phyloP scores from a whole-genome alignment of 1,140 invertebrate species.

The Caenorhabditis briggsae region DNA sequence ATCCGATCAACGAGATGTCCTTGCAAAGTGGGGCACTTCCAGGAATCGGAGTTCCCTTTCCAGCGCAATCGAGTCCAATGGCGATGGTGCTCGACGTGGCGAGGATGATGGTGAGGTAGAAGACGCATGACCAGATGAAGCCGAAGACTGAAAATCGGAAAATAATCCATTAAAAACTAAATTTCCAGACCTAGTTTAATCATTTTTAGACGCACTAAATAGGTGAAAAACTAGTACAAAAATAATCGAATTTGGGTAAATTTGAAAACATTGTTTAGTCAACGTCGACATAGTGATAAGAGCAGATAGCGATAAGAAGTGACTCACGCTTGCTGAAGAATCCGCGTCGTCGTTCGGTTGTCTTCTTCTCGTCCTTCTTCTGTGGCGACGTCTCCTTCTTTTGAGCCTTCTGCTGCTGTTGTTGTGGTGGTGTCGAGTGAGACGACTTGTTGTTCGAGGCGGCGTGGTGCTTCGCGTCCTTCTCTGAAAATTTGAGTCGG shows the following conservation, averaged over 20 bases:
- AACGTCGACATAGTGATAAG: background rate
- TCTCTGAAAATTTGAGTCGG: background rate
- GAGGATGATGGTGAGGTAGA: background rate
- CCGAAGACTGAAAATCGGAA: slow-evolving; percentile 46
- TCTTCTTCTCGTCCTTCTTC: background rate
- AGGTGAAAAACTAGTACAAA: no score
- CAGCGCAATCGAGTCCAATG: slow-evolving; percentile 38
- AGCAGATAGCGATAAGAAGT: background rate
- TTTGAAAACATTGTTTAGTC: background rate
- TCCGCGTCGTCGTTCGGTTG: background rate
- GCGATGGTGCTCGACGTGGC: slow-evolving; percentile 5
- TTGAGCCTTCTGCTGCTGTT: background rate
- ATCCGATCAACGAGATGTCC: background rate
- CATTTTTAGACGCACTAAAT: no score
- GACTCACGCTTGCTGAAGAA: slow-evolving; percentile 13
- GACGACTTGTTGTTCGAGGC: background rate
- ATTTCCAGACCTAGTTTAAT: no score
- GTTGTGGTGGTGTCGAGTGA: background rate
- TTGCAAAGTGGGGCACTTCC: slow-evolving; percentile 40
- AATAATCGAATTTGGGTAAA: background rate
- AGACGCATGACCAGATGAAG: background rate
- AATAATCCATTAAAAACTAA: no score
- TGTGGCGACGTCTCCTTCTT: background rate
- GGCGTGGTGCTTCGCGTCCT: slow-evolving; percentile 33
- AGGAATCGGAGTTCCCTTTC: background rate